Conservation (phyloP, 1,140 invertebrate species). For the Tribolium castaneum region DNA sequence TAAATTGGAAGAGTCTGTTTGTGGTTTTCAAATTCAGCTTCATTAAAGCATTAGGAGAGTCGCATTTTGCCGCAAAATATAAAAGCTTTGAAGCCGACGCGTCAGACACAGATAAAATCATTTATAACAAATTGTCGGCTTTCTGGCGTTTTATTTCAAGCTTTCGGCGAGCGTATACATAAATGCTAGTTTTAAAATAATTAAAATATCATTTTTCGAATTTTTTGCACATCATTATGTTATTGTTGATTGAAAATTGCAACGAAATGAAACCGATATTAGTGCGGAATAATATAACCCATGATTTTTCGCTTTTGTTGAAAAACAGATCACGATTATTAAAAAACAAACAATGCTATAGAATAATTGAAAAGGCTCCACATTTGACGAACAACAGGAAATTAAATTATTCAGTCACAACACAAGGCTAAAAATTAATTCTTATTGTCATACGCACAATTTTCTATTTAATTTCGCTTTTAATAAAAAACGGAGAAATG, state of each 20-base stretch:
- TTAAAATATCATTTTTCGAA: neutral
- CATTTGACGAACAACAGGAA: neutral
- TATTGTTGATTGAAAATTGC: no score
- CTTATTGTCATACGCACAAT: neutral
- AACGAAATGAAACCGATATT: no score
- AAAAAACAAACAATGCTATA: no score
- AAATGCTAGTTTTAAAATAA: neutral
- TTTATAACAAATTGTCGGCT: neutral
- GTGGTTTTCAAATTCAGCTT: neutral
- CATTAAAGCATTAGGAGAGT: neutral
- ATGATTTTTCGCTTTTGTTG: no score
- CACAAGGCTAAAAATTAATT: neutral
- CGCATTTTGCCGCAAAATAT: neutral
- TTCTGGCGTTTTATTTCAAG: neutral
- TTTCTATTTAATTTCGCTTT: neutral
- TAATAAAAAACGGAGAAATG: neutral
- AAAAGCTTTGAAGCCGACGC: neutral
- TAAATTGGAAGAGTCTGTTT: conserved; percentile 9
- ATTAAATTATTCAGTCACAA: neutral
- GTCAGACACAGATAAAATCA: neutral
- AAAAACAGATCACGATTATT: no score
- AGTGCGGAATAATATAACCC: no score
- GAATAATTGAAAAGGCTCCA: neutral
- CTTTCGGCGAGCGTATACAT: neutral
- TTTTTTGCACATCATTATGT: no score